Conservation (phyloP, 1,140 invertebrate species). For the Coenobita brevimanus region DNA sequence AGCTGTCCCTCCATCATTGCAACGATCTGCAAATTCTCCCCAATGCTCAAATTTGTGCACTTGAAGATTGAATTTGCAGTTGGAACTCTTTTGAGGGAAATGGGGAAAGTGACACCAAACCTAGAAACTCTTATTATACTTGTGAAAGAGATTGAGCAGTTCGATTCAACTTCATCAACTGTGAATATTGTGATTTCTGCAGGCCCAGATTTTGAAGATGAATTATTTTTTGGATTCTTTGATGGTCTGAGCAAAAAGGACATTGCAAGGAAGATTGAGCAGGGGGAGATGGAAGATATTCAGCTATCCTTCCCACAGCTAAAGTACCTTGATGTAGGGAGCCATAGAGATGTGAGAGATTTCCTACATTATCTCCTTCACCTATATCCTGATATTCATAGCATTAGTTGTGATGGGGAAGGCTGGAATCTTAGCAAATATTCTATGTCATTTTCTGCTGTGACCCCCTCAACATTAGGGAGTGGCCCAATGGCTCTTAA, state of each 20-base stretch:
- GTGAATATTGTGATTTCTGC: conserved; percentile 35
- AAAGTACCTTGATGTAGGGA: conserved; percentile 50
- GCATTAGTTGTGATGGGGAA: conserved; percentile 42
- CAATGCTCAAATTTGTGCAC: conserved; percentile 28
- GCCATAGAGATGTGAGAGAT: conserved; percentile 48
- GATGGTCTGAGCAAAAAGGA: conserved; percentile 16
- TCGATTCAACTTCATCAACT: conserved; percentile 23
- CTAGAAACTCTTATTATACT: conserved; percentile 36
- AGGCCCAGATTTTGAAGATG: conserved; percentile 26
- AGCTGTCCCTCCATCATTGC: conserved; percentile 35
- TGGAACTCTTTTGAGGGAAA: conserved; percentile 25
- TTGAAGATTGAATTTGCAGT: conserved; percentile 44
- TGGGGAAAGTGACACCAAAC: conserved; percentile 7
- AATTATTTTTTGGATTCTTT: conserved; percentile 43
- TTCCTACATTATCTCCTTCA: conserved; percentile 41
- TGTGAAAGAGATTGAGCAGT: conserved; percentile 39
- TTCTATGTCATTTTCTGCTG: conserved; percentile 20
- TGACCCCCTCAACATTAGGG: conserved; percentile 28
- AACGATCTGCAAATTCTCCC: conserved; percentile 28
- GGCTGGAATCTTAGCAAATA: conserved; percentile 43
- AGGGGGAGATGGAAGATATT: neutral
- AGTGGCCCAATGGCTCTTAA: conserved; percentile 9
- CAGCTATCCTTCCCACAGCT: conserved; percentile 39
- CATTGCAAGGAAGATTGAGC: conserved; percentile 14
- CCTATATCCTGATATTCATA: conserved; percentile 16